Evolutionary conservation across 92 coral and sea anemone species (phyloP).

Genomic region (Heliopora coerulea): DNA sequence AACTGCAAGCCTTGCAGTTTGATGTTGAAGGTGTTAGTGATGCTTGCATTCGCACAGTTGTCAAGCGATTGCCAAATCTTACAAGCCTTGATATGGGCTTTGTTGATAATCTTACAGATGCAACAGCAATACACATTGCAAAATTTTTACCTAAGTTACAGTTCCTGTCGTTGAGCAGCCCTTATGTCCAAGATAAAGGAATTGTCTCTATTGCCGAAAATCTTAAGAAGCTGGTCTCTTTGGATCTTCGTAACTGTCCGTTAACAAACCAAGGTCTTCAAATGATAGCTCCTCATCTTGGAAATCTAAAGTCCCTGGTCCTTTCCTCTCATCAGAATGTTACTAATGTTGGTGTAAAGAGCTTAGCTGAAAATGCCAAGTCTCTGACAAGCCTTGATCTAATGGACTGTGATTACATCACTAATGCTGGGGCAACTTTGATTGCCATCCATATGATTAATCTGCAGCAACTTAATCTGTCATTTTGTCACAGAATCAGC

Average conservation of each 20-base stretch:
- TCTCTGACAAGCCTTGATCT: slow-evolving; percentile 82
- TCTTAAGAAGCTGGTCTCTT: slow-evolving; percentile 68
- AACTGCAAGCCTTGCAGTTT: slow-evolving; percentile 67
- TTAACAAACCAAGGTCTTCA: slow-evolving; percentile 73
- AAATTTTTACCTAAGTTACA: slow-evolving; percentile 66
- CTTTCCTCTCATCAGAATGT: slow-evolving; percentile 75
- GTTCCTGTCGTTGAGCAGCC: slow-evolving; percentile 79
- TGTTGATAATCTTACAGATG: slow-evolving; percentile 73
- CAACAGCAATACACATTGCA: slow-evolving; percentile 66
- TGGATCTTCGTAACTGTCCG: slow-evolving; percentile 81
- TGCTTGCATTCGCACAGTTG: slow-evolving; percentile 58
- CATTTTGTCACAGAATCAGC: slow-evolving; percentile 73
- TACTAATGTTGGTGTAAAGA: slow-evolving; percentile 76
- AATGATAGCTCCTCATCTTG: slow-evolving; percentile 63
- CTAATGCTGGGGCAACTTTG: slow-evolving; percentile 73
- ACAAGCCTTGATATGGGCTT: slow-evolving; percentile 75
- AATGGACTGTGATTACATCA: slow-evolving; percentile 78
- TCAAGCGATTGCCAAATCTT: slow-evolving; percentile 68
- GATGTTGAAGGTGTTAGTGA: slow-evolving; percentile 80
- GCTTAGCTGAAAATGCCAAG: slow-evolving; percentile 65
- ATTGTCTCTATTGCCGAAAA: slow-evolving; percentile 62
- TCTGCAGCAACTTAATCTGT: slow-evolving; percentile 74
- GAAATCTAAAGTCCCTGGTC: slow-evolving; percentile 62
- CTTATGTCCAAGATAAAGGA: slow-evolving; percentile 66
- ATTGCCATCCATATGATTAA: slow-evolving; percentile 66